Conservation (phyloP, 1,140 invertebrate species). For the Globodera rostochiensis region DNA sequence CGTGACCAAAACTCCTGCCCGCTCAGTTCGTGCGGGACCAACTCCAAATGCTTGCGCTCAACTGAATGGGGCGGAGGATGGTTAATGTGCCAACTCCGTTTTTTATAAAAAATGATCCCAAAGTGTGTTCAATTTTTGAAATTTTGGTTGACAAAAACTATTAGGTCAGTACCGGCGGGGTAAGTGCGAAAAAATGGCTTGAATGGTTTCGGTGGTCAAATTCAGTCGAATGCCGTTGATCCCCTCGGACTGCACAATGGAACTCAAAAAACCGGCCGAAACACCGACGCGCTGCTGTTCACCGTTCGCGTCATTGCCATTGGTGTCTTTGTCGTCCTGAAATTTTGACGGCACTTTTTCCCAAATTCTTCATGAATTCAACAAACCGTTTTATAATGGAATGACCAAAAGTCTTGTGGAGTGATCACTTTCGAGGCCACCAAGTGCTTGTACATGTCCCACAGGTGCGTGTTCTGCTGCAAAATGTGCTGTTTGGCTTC, state of each 20-base stretch:
- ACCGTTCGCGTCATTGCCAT: not conserved
- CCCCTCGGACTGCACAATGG: slow-evolving; percentile 81
- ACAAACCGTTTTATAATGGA: slow-evolving; percentile 44
- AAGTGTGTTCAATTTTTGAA: too few species aligned
- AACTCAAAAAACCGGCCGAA: slow-evolving; percentile 73
- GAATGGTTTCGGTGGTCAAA: slow-evolving; percentile 91
- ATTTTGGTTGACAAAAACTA: not conserved
- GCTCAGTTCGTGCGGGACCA: slow-evolving; percentile 89
- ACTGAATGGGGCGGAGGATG: slow-evolving; percentile 69
- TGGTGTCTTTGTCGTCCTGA: not conserved
- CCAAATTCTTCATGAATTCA: not conserved
- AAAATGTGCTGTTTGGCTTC: slow-evolving; percentile 81
- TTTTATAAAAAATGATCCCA: too few species aligned
- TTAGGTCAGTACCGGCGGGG: slow-evolving; percentile 77
- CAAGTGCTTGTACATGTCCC: slow-evolving; percentile 75
- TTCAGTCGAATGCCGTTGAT: slow-evolving; percentile 96
- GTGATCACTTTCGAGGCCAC: slow-evolving; percentile 59
- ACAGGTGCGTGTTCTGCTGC: slow-evolving; percentile 79
- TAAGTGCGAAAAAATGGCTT: slow-evolving; percentile 98
- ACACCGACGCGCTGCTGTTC: slow-evolving; percentile 40
- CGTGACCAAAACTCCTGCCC: slow-evolving; percentile 98
- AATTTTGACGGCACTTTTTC: not conserved
- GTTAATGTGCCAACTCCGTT: too few species aligned
- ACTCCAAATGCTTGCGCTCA: slow-evolving; percentile 91
- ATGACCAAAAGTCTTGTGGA: slow-evolving; percentile 59